Evolutionary conservation across 2,888 invertebrate genomes (phyloP).

Genomic region (Phyto melanocephala): DNA sequence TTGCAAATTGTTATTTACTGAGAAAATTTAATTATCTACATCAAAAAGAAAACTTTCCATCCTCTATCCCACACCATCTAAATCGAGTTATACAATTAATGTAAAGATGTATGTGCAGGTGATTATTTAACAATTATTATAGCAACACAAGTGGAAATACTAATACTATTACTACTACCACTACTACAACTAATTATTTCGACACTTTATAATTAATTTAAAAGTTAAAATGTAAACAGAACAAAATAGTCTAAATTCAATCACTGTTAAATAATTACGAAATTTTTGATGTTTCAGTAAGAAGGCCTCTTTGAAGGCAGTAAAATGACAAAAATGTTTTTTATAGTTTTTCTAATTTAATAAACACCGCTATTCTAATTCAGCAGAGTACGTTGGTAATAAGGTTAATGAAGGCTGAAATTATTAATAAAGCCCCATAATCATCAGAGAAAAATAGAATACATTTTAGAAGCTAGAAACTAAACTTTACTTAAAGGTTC

Average conservation of each 20-base stretch:
- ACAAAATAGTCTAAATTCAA: slow-evolving; percentile 16
- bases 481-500: no score
- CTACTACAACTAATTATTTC: no score
- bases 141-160: slow-evolving; percentile 19
- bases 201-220: slow-evolving; percentile 15
- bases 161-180: slow-evolving; percentile 19
- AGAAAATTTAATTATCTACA: slow-evolving; percentile 50
- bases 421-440: no score
- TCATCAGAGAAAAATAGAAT: no score
- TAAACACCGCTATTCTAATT: not conserved
- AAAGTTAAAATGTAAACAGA: slow-evolving; percentile 5
- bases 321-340: slow-evolving; percentile 11
- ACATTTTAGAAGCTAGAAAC: no score
- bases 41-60: slow-evolving; percentile 1
- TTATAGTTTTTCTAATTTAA: not conserved
- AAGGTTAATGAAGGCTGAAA: no score
- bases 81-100: no score
- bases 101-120: not conserved
- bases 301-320: no score
- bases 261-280: slow-evolving; percentile 9
- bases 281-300: no score
- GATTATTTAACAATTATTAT: slow-evolving; percentile 14
- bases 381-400: not conserved
- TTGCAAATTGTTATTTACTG: slow-evolving; percentile 45
- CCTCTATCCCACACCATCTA: no score